Base-by-base conservation (phyloP, 2,888 invertebrate genomes). In the Agapostemon virescens region DNA sequence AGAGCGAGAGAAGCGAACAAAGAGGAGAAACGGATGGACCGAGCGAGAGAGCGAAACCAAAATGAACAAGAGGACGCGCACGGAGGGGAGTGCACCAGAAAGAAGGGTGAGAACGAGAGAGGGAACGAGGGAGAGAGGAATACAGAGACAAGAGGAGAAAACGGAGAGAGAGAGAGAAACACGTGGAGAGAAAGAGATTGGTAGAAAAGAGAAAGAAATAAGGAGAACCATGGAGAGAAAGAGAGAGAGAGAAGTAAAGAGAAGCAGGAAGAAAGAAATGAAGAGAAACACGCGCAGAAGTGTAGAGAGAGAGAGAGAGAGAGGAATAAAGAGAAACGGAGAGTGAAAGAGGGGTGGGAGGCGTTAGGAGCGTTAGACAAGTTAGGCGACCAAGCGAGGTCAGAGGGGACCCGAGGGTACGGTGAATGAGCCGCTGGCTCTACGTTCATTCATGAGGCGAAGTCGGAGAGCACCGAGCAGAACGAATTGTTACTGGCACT, bases 381-480 rank as follows among this genome's bases (percentile, higher is more conserved):
- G 58, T 58, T 58, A 58, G 33, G 74, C 76, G 76, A 79, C 69
- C 81, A 69, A 66, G 74, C 38, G 77, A 78, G 73, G 70, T 38
- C 40, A 76, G 72, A 52, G 42, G 40, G 69, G 30, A 61, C 30
- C 36, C n/a, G n/a, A 58, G 68, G 45, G 67, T 61, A 68, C 69
- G 72, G 74, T 71, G 73, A 77, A 76, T 70, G 81, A 82, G 77
- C 80, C 33, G 86, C 86, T 83, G 85, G 86, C 85, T 90, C 86
- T 87, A 90, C 89, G 89, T 89, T 89, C 89, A 89, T 89, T 89
- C 89, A 89, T 89, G 88, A 89, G 89, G 83, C 82, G 82, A 82
- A 85, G 84, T 73, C 82, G 86, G 76, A 79, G 86, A 84, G 76
- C 81, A 77, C 70, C 74, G 76, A 79, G 75, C 75, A 83, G 84